phyloP scores from a whole-genome alignment of 2,113 vertebrate genomes.

The Rostratula benghalensis region DNA sequence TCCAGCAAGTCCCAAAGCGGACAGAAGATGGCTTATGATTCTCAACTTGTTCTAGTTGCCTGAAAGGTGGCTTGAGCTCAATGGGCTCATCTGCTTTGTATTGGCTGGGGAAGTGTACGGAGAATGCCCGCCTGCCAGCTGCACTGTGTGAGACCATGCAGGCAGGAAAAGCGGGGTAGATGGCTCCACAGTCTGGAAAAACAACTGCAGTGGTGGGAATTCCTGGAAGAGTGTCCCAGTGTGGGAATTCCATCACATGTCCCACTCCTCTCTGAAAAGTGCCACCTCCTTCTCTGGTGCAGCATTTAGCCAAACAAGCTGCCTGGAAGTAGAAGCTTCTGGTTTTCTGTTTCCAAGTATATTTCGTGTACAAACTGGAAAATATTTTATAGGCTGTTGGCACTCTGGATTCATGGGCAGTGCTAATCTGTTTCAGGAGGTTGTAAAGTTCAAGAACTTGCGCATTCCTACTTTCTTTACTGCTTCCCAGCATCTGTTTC shows the following conservation, averaged over 20 bases:
- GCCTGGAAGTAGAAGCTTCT: not conserved
- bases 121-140: not conserved
- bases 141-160: not conserved
- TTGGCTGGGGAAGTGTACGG: not conserved
- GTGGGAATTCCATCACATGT: not conserved
- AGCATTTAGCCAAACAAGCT: accelerated
- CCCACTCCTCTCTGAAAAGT: not conserved
- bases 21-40: not conserved
- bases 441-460: not conserved
- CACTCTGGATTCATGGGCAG: not conserved
- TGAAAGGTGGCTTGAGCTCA: not conserved
- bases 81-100: not conserved
- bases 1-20: not conserved
- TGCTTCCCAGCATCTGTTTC: not conserved
- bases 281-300: accelerated
- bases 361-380: not conserved
- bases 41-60: not conserved
- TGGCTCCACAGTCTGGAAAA: not conserved
- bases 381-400: not conserved
- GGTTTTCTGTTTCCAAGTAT: not conserved
- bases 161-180: not conserved
- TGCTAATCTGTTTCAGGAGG: not conserved
- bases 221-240: not conserved
- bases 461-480: not conserved
- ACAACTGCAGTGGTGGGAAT: not conserved